A percentile compares a stretch with the other conserved stretches of the same genome.
phyloP scores from a whole-genome alignment of 92 coral and sea anemone genomes.

The Ricordea florida region DNA sequence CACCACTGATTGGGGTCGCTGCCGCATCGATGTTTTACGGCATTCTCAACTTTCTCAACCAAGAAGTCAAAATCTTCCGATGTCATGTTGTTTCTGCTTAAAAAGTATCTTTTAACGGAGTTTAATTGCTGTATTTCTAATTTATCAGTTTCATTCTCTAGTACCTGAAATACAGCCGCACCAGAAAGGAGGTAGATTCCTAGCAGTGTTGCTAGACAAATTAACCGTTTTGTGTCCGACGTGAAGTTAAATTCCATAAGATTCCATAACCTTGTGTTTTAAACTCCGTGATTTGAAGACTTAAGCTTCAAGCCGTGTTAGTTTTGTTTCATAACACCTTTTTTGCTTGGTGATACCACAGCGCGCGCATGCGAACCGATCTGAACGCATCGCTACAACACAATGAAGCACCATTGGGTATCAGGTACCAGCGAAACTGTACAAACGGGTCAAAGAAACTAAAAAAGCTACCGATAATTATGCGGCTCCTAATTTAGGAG shows the following conservation, averaged over 20 bases:
- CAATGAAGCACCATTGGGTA: conserved; percentile 19
- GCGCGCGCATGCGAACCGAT: neutral
- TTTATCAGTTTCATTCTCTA: conserved; percentile 87
- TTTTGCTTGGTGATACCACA: no score
- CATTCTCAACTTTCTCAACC: conserved; percentile 75
- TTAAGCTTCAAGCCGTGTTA: neutral
- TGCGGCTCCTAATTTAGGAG: no score
- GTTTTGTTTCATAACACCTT: no score
- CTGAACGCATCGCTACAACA: neutral
- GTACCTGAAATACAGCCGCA: conserved; percentile 93
- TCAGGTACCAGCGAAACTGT: conserved; percentile 16
- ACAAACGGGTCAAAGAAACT: neutral
- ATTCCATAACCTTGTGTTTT: conserved; percentile 70
- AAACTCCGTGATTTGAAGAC: neutral
- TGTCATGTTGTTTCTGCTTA: conserved; percentile 73
- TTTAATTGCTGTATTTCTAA: conserved; percentile 65
- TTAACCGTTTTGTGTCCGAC: conserved; percentile 82
- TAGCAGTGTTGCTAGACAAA: conserved; percentile 65
- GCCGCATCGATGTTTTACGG: conserved; percentile 85
- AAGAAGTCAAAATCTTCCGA: conserved; percentile 76
- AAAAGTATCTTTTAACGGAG: conserved; percentile 57
- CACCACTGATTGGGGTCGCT: conserved; percentile 89
- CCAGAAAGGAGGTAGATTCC: conserved; percentile 92
- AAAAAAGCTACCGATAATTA: no score
- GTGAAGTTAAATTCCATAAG: conserved; percentile 75